Percentiles rank a stretch among this genome's conserved stretches.
Conservation (phyloP, 1,140 invertebrate genomes). For the Lepeophtheirus salmonis region DNA sequence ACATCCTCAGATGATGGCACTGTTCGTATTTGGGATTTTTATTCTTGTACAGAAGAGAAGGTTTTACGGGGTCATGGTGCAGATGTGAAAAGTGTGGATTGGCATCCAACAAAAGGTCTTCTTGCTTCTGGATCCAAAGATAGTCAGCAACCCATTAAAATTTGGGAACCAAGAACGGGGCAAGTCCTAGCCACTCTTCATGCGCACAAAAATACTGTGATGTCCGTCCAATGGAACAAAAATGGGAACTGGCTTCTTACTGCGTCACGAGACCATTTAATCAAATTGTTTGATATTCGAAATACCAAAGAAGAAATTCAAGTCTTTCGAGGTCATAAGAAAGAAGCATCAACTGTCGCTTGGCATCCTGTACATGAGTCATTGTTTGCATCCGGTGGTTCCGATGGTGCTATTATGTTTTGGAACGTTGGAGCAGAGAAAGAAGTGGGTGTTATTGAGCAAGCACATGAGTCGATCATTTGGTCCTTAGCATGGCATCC, state of each 20-base stretch:
- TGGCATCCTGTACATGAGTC: conserved; percentile 97
- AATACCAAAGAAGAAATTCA: conserved; percentile 37
- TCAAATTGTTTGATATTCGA: conserved; percentile 88
- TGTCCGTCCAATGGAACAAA: conserved; percentile 96
- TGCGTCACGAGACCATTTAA: conserved; percentile 85
- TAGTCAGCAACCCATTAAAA: conserved; percentile 96
- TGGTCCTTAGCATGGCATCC: conserved; percentile 99
- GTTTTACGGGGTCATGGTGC: conserved; percentile 73
- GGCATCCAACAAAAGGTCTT: conserved; percentile 94
- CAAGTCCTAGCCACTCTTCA: conserved; percentile 36
- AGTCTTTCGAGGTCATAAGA: conserved; percentile 92
- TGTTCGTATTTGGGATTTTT: conserved; percentile 94
- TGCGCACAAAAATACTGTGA: conserved; percentile 96
- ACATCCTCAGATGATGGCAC: conserved; percentile 98
- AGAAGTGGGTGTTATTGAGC: conserved; percentile 91
- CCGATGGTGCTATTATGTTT: conserved; percentile 90
- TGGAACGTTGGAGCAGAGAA: conserved; percentile 97
- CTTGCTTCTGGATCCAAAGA: conserved; percentile 97
- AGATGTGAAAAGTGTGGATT: conserved; percentile 98
- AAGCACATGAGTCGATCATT: conserved; percentile 95
- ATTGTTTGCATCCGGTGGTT: conserved; percentile 85
- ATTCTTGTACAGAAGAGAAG: conserved; percentile 84
- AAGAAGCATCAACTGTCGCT: conserved; percentile 86
- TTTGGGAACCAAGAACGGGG: conserved; percentile 96
- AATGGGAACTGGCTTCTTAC: conserved; percentile 99